phyloP scores from a whole-genome alignment of 1,140 invertebrate species.

The Muscidifurax raptorellus region DNA sequence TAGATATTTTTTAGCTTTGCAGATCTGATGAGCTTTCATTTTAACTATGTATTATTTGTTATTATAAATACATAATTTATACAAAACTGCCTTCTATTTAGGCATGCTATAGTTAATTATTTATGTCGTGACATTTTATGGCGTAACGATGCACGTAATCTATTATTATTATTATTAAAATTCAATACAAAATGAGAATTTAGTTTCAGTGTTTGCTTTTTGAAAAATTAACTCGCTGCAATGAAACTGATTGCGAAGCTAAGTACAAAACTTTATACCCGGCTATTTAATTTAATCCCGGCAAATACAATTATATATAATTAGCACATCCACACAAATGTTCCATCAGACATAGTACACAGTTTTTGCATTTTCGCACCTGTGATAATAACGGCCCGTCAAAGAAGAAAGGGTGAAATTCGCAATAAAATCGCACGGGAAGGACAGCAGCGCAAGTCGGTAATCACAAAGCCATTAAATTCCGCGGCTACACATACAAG shows the following conservation, averaged over 20 bases:
- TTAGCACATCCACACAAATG: not conserved
- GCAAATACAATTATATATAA: not conserved
- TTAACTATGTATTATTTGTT: too few relatives aligned
- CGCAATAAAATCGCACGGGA: not conserved
- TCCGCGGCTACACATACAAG: not conserved
- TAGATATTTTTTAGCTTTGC: too few relatives aligned
- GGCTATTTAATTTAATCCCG: not conserved
- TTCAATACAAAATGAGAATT: too few relatives aligned
- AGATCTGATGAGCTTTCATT: too few relatives aligned
- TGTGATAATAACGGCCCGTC: not conserved
- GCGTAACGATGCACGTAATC: too few relatives aligned
- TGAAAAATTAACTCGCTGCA: not conserved
- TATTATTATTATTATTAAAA: too few relatives aligned
- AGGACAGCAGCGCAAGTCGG: not conserved
- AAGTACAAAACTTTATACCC: too few relatives aligned
- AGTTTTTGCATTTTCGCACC: slow-evolving; percentile 20
- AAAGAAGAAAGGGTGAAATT: not conserved
- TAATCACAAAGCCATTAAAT: slow-evolving; percentile 36
- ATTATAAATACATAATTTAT: too few relatives aligned
- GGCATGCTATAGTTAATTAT: too few relatives aligned
- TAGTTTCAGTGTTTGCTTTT: not conserved
- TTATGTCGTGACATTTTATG: too few relatives aligned
- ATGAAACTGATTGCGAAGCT: not conserved
- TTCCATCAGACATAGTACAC: not conserved
- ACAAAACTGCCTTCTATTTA: too few relatives aligned